Base-by-base conservation (phyloP, 2,888 invertebrate species). In the Folsomia manolachei region DNA sequence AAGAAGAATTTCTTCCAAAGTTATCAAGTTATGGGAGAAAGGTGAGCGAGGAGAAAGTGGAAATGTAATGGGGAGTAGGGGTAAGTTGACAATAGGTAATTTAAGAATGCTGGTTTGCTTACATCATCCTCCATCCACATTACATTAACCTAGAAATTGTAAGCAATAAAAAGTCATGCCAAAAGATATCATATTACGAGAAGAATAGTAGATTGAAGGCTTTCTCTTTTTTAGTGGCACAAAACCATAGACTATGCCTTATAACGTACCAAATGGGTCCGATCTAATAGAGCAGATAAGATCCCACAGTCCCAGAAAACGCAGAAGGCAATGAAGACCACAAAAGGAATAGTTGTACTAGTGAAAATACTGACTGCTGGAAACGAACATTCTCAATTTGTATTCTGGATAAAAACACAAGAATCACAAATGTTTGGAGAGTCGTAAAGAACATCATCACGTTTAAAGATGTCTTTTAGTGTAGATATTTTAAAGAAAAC, bases 221-320 rank as follows among this genome's bases (percentile, higher is more conserved):
- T n/a, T n/a, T n/a, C 62, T 60, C 21, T 19, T 9, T 9, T 23
- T 11, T n/a, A n/a, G 21, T 7, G 60, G 21, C n/a, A 60, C 9
- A 27, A 27, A 25, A n/a, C 63, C 26, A 14, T 26, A 63, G n/a
- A 63, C 7, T 63, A 63, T 27, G 62, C 24, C 25, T n/a, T 39
- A 39, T 39, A 64, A 62, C 64, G 18, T 66, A 71, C 71, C 71
- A 27, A 71, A 71, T 24, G 71, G 71, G 61, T 71, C 71, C 61
- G 61, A 62, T 21, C 71, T 27, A n/a, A 39, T 71, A 71, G 67
- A 71, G 27, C 19, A 62, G 61, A 39, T 71, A 71, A 65, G 66
- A 53, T 14, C 60, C 71, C 14, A 71, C 71, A 24, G 25, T 71
- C 9, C 51, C 51, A 18, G 51, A 56, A 56, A n/a, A 14, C 4